Evolutionary conservation across 2,797 vertebrate species (phyloP).

Genomic region (Alosa sapidissima): DNA sequence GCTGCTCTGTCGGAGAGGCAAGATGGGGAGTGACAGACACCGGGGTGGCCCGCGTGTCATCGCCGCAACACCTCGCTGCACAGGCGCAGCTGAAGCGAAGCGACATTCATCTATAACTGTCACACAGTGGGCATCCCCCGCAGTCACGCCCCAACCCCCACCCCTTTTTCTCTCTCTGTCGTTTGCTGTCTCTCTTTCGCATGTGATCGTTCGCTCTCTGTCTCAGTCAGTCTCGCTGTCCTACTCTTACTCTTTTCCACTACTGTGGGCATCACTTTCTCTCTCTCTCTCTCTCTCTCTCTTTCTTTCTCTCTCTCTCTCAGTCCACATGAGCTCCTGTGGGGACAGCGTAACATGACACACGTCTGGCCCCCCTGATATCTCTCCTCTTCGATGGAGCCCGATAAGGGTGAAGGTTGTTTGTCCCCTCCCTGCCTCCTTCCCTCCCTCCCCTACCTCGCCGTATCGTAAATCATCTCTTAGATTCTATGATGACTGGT

Average conservation of each 20-base stretch:
- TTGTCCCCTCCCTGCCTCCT: slow-evolving; percentile 19
- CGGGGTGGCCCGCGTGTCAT: neutral
- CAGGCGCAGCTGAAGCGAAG: slow-evolving; percentile 16
- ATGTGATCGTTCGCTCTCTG: neutral
- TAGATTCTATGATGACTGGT: slow-evolving; percentile 29
- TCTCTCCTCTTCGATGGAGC: slow-evolving; percentile 10
- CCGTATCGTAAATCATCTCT: slow-evolving; percentile 34
- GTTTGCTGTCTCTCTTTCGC: neutral
- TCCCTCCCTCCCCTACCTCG: neutral
- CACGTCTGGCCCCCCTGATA: neutral
- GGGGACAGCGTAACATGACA: slow-evolving; percentile 34
- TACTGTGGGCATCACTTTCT: neutral
- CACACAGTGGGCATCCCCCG: slow-evolving; percentile 21
- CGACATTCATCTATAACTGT: slow-evolving; percentile 31
- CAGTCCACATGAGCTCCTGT: neutral
- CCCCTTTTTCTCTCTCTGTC: neutral
- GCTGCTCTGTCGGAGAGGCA: neutral
- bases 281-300: neutral
- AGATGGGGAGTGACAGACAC: slow-evolving; percentile 10
- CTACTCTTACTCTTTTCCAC: neutral
- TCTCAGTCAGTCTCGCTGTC: slow-evolving; percentile 14
- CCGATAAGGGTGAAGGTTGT: slow-evolving; percentile 38
- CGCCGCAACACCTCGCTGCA: neutral
- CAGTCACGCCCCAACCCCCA: neutral
- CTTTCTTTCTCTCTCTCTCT: neutral